Conservation (phyloP, 2,888 invertebrate species). For the Morinoia aosen region DNA sequence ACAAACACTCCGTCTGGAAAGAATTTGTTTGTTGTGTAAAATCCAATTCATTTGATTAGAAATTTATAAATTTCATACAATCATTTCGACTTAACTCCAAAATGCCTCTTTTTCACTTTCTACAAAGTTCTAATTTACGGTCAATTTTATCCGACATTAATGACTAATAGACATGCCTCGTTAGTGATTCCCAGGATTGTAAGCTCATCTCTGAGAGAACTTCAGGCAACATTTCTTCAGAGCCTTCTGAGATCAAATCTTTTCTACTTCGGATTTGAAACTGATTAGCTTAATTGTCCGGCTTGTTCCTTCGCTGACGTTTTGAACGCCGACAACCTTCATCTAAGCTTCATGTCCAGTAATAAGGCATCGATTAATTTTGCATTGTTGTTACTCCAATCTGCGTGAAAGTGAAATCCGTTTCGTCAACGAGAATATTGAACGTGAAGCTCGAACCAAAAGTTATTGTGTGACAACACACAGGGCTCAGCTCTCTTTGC, state of each 20-base stretch:
- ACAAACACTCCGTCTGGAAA: background rate
- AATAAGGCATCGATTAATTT: background rate
- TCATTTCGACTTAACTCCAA: background rate
- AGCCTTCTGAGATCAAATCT: background rate
- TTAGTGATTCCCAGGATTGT: background rate
- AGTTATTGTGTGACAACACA: background rate
- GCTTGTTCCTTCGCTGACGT: no score
- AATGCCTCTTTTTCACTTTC: background rate
- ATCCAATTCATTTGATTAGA: background rate
- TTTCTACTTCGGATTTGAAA: background rate
- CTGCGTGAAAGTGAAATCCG: background rate
- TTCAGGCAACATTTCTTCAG: background rate
- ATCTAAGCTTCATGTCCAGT: background rate
- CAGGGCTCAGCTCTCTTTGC: background rate
- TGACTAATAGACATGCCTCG: background rate
- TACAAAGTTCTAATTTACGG: background rate
- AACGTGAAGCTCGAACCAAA: background rate
- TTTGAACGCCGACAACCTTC: background rate
- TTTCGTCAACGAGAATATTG: background rate
- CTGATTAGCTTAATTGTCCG: background rate
- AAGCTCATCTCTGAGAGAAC: background rate
- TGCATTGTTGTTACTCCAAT: background rate
- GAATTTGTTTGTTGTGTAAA: background rate
- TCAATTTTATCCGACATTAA: background rate
- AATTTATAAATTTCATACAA: background rate